These are phyloP conservation scores for Hydroisotoma schaefferi DNA, from an alignment of 2,888 invertebrate species.

Conservation along the genomic window DNA sequence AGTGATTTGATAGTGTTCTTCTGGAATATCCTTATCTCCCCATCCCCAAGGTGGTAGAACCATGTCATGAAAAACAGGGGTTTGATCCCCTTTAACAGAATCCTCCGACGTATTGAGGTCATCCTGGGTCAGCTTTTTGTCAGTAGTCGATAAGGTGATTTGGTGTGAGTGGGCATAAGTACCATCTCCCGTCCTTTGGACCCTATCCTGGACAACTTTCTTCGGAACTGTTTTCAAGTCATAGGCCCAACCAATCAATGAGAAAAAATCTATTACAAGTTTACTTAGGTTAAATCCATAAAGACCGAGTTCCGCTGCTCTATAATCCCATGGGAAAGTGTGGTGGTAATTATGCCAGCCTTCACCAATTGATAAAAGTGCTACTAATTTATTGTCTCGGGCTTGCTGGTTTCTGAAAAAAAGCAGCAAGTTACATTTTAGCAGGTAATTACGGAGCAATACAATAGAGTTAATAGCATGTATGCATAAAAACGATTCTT, in stretches of 20 bases:
- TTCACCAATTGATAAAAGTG: background rate
- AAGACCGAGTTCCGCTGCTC: background rate
- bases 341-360: background rate
- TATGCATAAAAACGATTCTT: background rate
- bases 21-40: background rate
- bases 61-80: background rate
- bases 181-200: background rate
- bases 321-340: slow-evolving; percentile 6
- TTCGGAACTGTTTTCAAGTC: background rate
- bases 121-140: no score
- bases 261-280: background rate
- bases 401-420: background rate
- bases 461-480: background rate
- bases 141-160: no score
- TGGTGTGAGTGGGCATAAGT: no score
- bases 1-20: background rate
- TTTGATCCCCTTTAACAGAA: background rate
- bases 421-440: background rate
- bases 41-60: background rate
- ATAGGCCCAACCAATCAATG: background rate
- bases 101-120: no score
- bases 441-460: background rate
- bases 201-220: background rate
- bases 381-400: background rate
- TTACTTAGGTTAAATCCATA: background rate